Evolutionary conservation across 2,888 invertebrate genomes (phyloP), one percentile per base, ranked within the genome.

Genomic region (Orgyia antiqua): DNA sequence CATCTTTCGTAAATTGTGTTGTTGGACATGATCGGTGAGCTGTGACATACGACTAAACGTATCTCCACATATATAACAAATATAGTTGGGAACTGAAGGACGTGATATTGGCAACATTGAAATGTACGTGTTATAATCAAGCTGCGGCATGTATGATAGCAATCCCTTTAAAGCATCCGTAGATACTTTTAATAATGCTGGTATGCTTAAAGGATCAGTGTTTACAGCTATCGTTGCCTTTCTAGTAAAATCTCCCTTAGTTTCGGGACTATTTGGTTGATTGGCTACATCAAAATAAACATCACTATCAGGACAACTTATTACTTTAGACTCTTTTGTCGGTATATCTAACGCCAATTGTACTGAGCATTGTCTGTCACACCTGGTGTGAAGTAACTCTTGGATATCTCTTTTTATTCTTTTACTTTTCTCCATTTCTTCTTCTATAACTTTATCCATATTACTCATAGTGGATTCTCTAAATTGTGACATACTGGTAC

Each of bases 61-160:
- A 1, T 68, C 68, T 0, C 73, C 76, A 36, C 83, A 84, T 33
- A 83, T 66, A 32, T 76, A 75, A 46, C 83, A 83, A 7, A 68
- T 49, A 34, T 58, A 82, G 13, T 57, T 49, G 2, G 56, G 37
- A 1, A 45, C 34, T 1, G 20, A 21, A 1, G 24, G 45, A 28
- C 29, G 38, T 4, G 51, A 32, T 8, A 55, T 38, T 12, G 55
- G 60, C 3, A 66, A 28, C 36, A 55, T 39, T 3, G 68, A 43
- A 10, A 75, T 35, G 33, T 68, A 70, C 4, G 64, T 55, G 25
- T 51, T 43, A 34, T 63, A 74, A 33, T 69, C 63, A 21, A 80
- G 46, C 4, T 54, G 45, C 2, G 74, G 71, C 46, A 80, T 37
- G 32, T 58, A 72, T 0, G 77, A 74, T 7, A 83, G 32, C 1